phyloP scores from a whole-genome alignment of 1,140 invertebrate species.

The Andricus grossulariae region DNA sequence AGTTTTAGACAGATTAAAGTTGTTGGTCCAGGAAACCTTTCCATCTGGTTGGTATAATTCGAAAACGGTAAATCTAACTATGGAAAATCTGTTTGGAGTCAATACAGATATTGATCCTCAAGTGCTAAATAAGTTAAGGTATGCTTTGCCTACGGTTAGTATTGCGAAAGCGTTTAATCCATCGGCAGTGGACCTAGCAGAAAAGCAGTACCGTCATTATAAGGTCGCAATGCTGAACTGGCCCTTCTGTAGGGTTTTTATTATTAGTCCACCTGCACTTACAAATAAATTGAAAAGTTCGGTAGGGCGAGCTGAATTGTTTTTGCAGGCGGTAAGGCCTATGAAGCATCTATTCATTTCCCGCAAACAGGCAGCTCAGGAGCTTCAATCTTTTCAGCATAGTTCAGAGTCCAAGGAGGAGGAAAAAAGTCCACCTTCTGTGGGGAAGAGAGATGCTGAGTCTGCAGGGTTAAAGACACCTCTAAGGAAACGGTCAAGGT shows the following conservation, averaged over 20 bases:
- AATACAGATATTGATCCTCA: background rate
- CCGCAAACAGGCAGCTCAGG: constrained; percentile 6
- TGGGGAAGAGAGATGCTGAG: background rate
- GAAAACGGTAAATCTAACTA: background rate
- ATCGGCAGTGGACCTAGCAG: constrained; percentile 32
- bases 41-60: background rate
- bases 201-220: constrained; percentile 44
- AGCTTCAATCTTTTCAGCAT: background rate
- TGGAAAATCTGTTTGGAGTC: background rate
- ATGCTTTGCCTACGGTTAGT: background rate
- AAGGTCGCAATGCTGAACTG: constrained; percentile 54
- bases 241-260: constrained; percentile 51
- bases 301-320: constrained; percentile 23
- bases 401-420: background rate
- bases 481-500: background rate
- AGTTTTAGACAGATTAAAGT: background rate
- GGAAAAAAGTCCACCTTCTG: background rate
- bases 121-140: background rate
- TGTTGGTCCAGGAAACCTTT: background rate
- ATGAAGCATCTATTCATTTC: constrained; percentile 36
- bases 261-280: constrained; percentile 47
- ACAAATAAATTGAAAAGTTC: constrained; percentile 50
- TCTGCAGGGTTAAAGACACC: background rate
- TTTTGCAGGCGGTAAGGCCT: constrained; percentile 32
- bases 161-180: constrained; percentile 33